phyloP scores from a whole-genome alignment of 1,140 invertebrate genomes.

The Arctopsyche grandis region DNA sequence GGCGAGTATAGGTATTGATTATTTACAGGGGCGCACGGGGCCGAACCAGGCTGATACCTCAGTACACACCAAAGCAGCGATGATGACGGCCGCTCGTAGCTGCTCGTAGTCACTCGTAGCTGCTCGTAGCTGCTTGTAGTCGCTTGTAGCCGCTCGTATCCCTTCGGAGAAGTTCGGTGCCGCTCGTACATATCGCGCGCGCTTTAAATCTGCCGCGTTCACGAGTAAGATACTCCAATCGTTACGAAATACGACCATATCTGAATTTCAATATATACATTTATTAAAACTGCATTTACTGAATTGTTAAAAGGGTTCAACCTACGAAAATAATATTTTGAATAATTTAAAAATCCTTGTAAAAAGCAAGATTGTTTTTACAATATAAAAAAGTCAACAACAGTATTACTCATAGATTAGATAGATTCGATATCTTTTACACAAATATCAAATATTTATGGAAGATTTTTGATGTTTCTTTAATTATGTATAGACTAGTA shows the following conservation, averaged over 20 bases:
- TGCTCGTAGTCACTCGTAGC: neutral
- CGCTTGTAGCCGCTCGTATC: neutral
- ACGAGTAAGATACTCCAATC: neutral
- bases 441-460: too few species aligned
- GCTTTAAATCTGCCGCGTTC: neutral
- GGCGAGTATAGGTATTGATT: constrained; percentile 35
- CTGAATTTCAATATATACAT: too few species aligned
- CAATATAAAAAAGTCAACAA: too few species aligned
- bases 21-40: constrained; percentile 30
- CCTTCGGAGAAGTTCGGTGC: neutral
- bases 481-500: too few species aligned
- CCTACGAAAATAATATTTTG: too few species aligned
- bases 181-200: neutral
- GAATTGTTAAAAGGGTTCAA: too few species aligned
- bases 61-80: constrained; percentile 11
- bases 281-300: too few species aligned
- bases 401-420: too few species aligned
- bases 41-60: neutral
- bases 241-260: neutral
- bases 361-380: too few species aligned
- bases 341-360: too few species aligned
- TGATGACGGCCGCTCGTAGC: constrained; percentile 26
- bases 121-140: neutral
- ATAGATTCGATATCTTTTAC: too few species aligned
- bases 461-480: too few species aligned